Percentiles rank a stretch among this genome's conserved stretches.
These are phyloP conservation scores for Buceros bicornis DNA, from an alignment of 2,797 vertebrate genomes.

Conservation along the genomic window DNA sequence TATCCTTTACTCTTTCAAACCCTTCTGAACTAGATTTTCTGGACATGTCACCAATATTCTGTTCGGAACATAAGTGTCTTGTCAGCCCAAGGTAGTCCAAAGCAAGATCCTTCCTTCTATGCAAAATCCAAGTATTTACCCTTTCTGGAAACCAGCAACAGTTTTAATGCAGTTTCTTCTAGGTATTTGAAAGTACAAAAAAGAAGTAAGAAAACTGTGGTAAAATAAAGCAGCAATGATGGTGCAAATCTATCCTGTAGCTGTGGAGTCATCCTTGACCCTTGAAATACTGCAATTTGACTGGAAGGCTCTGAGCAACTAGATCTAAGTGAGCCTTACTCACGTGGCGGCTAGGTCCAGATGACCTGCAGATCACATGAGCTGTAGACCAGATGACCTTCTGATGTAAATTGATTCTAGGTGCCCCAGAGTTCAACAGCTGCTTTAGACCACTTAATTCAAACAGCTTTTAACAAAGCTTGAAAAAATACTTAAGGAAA, in stretches of 20 bases:
- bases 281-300: not conserved
- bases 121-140: not conserved
- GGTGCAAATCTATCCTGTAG: not conserved
- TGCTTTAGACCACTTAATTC: not conserved
- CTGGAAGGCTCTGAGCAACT: not conserved
- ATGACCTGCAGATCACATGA: not conserved
- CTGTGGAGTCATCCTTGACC: not conserved
- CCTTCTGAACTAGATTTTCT: not conserved
- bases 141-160: not conserved
- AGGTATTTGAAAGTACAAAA: not conserved
- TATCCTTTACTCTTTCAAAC: not conserved
- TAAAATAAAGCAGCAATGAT: not conserved
- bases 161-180: not conserved
- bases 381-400: not conserved
- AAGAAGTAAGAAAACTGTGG: not conserved
- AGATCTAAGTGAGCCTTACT: not conserved
- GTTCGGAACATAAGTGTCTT: not conserved
- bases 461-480: not conserved
- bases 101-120: not conserved
- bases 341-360: not conserved
- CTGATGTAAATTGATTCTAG: not conserved
- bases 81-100: not conserved
- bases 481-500: conserved; percentile 5
- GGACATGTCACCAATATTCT: not conserved
- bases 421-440: not conserved